These are phyloP conservation scores for Hozukius guyotensis DNA, from an alignment of 2,797 vertebrate species.

Conservation along the genomic window DNA sequence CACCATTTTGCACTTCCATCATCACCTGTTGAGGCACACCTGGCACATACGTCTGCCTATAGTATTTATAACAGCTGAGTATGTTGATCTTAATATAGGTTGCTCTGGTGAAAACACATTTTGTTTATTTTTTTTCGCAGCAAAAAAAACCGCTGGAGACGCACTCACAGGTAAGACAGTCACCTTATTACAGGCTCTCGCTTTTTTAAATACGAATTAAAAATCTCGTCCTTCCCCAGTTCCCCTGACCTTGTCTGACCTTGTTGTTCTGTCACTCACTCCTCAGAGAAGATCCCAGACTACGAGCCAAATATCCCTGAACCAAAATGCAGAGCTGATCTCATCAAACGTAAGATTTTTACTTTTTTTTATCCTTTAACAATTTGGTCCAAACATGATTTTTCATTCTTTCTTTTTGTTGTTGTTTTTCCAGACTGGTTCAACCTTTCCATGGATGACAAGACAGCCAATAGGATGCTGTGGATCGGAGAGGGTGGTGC, in stretches of 20 bases:
- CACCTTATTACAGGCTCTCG: not conserved
- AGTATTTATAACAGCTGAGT: slow-evolving; percentile 5
- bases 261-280: not conserved
- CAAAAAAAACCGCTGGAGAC: slow-evolving; percentile 43
- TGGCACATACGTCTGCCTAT: not conserved
- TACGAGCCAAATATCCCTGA: slow-evolving; percentile 73
- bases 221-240: not conserved
- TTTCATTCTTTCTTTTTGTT: not conserved
- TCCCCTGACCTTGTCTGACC: not conserved
- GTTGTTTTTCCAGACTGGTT: slow-evolving; percentile 59
- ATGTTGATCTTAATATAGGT: not conserved
- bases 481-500: slow-evolving; percentile 73
- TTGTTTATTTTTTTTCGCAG: slow-evolving; percentile 24
- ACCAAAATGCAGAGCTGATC: slow-evolving; percentile 74
- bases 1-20: slow-evolving; percentile 21
- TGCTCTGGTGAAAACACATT: not conserved
- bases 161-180: slow-evolving; percentile 42
- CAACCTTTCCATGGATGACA: slow-evolving; percentile 72
- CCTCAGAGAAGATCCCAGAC: slow-evolving; percentile 61
- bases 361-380: not conserved
- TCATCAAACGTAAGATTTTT: slow-evolving; percentile 66
- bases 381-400: not conserved
- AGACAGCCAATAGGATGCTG: slow-evolving; percentile 77
- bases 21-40: slow-evolving; percentile 29
- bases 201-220: not conserved